phyloP scores from a whole-genome alignment of 2,797 vertebrate genomes.

The Avahi laniger region DNA sequence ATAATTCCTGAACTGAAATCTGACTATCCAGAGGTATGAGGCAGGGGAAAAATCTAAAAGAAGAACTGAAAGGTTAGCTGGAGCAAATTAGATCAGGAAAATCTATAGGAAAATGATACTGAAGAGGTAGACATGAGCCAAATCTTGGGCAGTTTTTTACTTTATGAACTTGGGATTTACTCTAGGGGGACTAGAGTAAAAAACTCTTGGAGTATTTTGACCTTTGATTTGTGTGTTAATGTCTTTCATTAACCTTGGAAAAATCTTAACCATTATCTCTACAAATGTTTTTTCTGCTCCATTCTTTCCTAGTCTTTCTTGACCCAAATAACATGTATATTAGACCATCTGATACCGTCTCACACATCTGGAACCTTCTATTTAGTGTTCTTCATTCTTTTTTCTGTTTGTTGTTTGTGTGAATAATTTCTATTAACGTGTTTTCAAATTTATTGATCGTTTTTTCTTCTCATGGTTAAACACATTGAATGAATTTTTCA shows the following conservation, averaged over 20 bases:
- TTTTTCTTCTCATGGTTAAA: neutral
- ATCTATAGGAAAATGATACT: neutral
- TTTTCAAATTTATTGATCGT: neutral
- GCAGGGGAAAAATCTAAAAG: neutral
- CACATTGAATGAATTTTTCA: neutral
- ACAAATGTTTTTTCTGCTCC: neutral
- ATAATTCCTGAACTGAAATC: neutral
- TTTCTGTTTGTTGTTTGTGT: neutral
- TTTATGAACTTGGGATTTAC: neutral
- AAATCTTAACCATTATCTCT: neutral
- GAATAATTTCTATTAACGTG: neutral
- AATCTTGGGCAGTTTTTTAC: neutral
- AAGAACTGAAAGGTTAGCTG: neutral
- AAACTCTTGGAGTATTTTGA: neutral
- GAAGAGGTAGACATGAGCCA: neutral
- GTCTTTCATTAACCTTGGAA: neutral
- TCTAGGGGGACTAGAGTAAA: neutral
- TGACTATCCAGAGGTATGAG: neutral
- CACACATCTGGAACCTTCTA: neutral
- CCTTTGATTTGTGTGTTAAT: neutral
- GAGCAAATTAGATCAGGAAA: neutral
- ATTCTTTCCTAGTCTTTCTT: neutral
- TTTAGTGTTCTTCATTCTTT: neutral
- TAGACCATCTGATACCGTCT: neutral
- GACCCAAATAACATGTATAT: neutral